Base-by-base conservation (phyloP, 2,113 vertebrate genomes). In the Triplophysa siluroides region DNA sequence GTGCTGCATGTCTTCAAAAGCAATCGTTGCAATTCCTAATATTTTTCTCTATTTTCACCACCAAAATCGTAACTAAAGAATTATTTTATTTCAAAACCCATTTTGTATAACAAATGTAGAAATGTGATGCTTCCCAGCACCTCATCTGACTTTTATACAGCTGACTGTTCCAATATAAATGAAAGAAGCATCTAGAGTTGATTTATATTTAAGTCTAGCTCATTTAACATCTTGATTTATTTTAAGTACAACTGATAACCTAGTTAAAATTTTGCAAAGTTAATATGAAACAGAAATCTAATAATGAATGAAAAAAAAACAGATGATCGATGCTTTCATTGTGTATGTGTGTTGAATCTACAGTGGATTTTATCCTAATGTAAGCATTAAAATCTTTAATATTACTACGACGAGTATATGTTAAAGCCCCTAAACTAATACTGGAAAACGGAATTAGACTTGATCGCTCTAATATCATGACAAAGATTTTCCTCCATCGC, bases 401-500 rank as follows among this genome's bases (percentile, higher is more conserved):
- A 52, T 45, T 24, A 76, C 16, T 60, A 23, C 52, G 54, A 62
- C 50, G 60, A 78, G 74, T 62, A 67, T 72, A 81, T 60, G 54
- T 64, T 47, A 82, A 77, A 83, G 65, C 73, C 56, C 47, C 65
- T 63, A 62, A 76, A 73, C 82, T 85, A 68, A 72, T 77, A 61
- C 63, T 13, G n/a, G 74, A 54, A 76, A 61, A 62, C 43, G 29
- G 78, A 83, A 83, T 83, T 79, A 74, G 79, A 61, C 76, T 72
- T 83, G 79, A 86, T 83, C 65, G 65, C 90, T 93, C 87, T 87
- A 91, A 92, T 92, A 91, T 88, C 87, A 70, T 58, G 87, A 91
- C 83, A 73, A 86, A 88, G 86, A 89, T 38, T 58, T 23, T 92
- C 88, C 92, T 93, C 95, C 93, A 93, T 95, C 90, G 90, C 93